These are phyloP conservation scores for Hypotaenidia philippensis DNA, from an alignment of 2,797 vertebrate species.

Conservation along the genomic window DNA sequence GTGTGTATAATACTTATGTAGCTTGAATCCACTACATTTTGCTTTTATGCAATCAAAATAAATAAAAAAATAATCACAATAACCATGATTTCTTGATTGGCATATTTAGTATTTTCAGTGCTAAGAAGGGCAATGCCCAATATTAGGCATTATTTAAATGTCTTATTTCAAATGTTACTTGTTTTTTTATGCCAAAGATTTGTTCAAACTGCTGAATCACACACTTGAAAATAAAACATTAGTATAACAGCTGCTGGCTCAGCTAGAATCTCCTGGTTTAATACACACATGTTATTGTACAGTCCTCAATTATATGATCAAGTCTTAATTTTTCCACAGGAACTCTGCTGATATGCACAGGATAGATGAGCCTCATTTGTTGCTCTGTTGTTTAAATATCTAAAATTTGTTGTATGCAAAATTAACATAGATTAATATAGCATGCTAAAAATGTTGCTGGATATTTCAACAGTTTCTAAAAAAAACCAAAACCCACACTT, in stretches of 20 bases:
- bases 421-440: neutral
- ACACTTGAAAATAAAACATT: neutral
- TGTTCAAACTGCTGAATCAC: neutral
- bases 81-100: neutral
- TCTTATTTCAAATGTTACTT: neutral
- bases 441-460: neutral
- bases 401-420: neutral
- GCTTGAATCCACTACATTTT: constrained; percentile 7
- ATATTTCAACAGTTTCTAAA: neutral
- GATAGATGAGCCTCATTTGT: neutral
- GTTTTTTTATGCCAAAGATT: neutral
- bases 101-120: neutral
- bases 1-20: neutral
- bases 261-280: neutral
- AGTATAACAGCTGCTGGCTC: neutral
- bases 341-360: neutral
- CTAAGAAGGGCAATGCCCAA: neutral
- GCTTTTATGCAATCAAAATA: neutral
- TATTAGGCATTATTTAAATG: neutral
- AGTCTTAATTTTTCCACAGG: neutral
- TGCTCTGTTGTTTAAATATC: neutral
- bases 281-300: neutral
- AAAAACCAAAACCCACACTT: neutral
- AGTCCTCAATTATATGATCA: neutral
- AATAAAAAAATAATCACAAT: neutral